Percentiles rank a stretch among this genome's conserved stretches.
phyloP scores from a whole-genome alignment of 2,888 invertebrate species.

The Coelinius sp. region DNA sequence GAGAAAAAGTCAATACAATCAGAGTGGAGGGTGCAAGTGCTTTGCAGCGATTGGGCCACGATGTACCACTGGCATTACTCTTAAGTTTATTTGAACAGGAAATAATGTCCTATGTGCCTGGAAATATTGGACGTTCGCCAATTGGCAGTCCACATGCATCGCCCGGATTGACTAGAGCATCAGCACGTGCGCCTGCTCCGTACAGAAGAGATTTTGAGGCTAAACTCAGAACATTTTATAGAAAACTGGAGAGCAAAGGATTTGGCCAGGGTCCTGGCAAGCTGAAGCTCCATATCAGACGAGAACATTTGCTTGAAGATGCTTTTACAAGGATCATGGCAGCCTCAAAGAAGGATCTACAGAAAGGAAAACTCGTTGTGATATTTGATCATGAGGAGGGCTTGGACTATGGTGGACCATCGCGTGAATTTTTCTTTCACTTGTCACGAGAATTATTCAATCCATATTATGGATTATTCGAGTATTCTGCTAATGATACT shows the following conservation, averaged over 20 bases:
- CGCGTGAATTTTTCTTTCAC: slow-evolving; percentile 97
- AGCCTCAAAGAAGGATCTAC: slow-evolving; percentile 94
- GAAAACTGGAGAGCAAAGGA: slow-evolving; percentile 95
- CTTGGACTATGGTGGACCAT: slow-evolving; percentile 97
- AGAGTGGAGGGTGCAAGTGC: slow-evolving; percentile 91
- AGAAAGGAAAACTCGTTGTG: slow-evolving; percentile 95
- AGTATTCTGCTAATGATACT: slow-evolving; percentile 97
- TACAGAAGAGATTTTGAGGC: slow-evolving; percentile 95
- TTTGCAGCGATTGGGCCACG: slow-evolving; percentile 88
- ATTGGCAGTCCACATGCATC: slow-evolving; percentile 81
- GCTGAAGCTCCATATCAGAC: slow-evolving; percentile 91
- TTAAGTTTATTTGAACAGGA: slow-evolving; percentile 98
- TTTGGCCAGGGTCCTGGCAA: slow-evolving; percentile 98
- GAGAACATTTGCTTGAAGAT: slow-evolving; percentile 95
- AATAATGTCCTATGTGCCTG: slow-evolving; percentile 96
- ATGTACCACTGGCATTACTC: slow-evolving; percentile 92
- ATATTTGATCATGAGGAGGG: slow-evolving; percentile 97
- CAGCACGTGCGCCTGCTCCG: slow-evolving; percentile 88
- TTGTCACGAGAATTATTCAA: slow-evolving; percentile 97
- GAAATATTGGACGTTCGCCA: slow-evolving; percentile 72
- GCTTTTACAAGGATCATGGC: slow-evolving; percentile 97
- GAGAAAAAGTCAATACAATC: slow-evolving; percentile 91
- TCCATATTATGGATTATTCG: slow-evolving; percentile 98
- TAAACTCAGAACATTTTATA: slow-evolving; percentile 93
- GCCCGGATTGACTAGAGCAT: slow-evolving; percentile 83